Evolutionary conservation across 2,888 invertebrate species (phyloP), one percentile per base, ranked within the genome.

Genomic region (Priocnemis perturbator): DNA sequence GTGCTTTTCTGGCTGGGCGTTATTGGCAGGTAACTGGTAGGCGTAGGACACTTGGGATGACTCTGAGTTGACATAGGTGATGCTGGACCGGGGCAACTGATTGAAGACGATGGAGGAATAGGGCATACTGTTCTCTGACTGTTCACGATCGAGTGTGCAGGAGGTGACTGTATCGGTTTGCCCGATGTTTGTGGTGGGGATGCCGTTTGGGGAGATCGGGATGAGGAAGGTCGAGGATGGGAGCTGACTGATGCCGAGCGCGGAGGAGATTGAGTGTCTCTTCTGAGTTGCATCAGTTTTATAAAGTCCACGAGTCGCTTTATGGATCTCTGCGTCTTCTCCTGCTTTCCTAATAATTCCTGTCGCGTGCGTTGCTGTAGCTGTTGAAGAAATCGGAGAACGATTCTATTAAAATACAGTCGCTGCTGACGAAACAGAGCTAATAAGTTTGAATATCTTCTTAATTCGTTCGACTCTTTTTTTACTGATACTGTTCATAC

Each of bases 221-320:
- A 87, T 86, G 83, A 88, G 86, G 81, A 87, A 85, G 77, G 87
- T 85, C 60, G 88, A 85, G 75, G 87, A 75, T 68, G 87, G 85
- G 68, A 86, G 78, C 75, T 87, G 84, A 63, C 81, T 77, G 85
- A 88, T 76, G 73, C 83, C 77, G 76, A 83, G 71, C 71, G 78
- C 70, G 56, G 76, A 67, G 75, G 82, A 53, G 81, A 82, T 73
- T 80, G 83, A 62, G 70, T 71, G 73, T 48, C 76, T 79, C 75
- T 84, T 82, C 73, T 77, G 53, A 76, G 81, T 68, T 88, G 88
- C 79, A 88, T 88, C 85, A 83, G 70, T 60, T 84, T 87, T 83
- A 88, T 87, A 77, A 88, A 88, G 73, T 88, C 88, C 85, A 86
- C 83, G 65, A 89, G 83, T 21, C 88, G 87, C 60, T 87, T 88